Evolutionary conservation across 2,113 vertebrate species (phyloP).

Genomic region (Gnathonemus echidnorhynchus): DNA sequence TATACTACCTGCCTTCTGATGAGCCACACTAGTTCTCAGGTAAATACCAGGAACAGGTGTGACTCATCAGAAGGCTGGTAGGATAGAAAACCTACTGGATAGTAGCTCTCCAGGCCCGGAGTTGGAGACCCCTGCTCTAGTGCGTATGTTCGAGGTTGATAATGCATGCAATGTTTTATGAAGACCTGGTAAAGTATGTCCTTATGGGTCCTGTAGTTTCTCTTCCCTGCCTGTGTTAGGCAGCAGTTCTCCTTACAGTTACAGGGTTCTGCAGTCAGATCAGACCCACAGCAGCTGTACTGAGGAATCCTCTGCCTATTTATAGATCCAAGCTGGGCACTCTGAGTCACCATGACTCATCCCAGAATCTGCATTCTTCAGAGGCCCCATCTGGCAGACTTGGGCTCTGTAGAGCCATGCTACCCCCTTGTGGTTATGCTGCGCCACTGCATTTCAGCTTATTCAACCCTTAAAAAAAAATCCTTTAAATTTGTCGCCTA

Average conservation of each 20-base stretch:
- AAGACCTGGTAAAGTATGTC: background rate
- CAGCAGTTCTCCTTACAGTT: background rate
- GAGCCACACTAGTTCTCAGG: too few relatives aligned
- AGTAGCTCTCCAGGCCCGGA: too few relatives aligned
- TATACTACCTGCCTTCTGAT: too few relatives aligned
- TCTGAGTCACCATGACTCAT: constrained; percentile 16
- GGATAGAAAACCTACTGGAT: too few relatives aligned
- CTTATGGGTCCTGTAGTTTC: background rate
- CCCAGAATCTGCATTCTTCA: background rate
- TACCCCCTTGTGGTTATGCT: constrained; percentile 4
- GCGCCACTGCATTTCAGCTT: background rate
- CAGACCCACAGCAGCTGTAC: background rate
- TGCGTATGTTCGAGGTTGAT: background rate
- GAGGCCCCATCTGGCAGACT: background rate
- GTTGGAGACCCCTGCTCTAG: background rate
- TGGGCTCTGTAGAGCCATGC: background rate
- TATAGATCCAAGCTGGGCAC: background rate
- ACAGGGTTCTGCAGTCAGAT: background rate
- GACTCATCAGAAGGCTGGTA: too few relatives aligned
- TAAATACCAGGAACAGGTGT: too few relatives aligned
- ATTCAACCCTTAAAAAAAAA: background rate
- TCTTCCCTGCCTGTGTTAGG: background rate
- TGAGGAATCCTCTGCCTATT: constrained; percentile 14
- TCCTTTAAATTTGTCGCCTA: background rate
- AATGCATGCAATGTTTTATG: background rate